Evolutionary conservation across 2,888 invertebrate species (phyloP).

Genomic region (Bursaphelenchus okinawaensis): DNA sequence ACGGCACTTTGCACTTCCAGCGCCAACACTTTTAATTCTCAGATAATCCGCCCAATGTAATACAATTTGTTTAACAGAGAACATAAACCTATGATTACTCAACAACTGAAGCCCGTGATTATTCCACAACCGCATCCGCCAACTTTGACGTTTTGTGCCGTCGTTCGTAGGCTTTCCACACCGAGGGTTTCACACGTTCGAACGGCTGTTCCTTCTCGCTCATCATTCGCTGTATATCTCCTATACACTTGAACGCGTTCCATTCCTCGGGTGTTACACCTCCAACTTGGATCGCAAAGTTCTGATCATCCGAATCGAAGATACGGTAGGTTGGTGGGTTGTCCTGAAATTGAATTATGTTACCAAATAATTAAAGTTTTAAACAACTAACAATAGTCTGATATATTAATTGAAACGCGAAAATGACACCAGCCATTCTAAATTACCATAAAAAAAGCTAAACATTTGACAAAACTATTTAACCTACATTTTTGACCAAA

Average conservation of each 20-base stretch:
- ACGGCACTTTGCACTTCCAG: too few species aligned
- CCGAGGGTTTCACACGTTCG: conserved; percentile 45
- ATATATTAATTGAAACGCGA: conserved; percentile 6
- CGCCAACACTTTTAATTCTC: too few species aligned
- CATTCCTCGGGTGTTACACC: conserved; percentile 33
- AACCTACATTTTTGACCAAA: not conserved
- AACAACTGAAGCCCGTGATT: too few species aligned
- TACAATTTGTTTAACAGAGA: too few species aligned
- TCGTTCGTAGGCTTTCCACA: conserved; percentile 43
- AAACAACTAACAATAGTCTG: not conserved
- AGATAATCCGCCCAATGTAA: too few species aligned
- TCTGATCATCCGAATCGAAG: conserved; percentile 27
- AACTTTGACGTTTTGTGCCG: conserved; percentile 25
- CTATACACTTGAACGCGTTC: conserved; percentile 29
- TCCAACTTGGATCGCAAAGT: conserved; percentile 29
- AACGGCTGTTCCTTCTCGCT: conserved; percentile 45
- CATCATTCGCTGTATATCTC: conserved; percentile 29
- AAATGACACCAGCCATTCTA: not conserved
- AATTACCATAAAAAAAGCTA: conserved; percentile 8
- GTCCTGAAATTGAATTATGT: conserved; percentile 35
- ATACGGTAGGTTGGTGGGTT: conserved; percentile 29
- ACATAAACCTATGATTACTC: too few species aligned
- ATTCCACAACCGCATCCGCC: too few species aligned
- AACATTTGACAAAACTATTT: not conserved
- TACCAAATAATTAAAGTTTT: not conserved